Percentiles rank a stretch among this genome's conserved stretches.
phyloP scores from a whole-genome alignment of 2,113 vertebrate genomes.

The Hystrix cristata region DNA sequence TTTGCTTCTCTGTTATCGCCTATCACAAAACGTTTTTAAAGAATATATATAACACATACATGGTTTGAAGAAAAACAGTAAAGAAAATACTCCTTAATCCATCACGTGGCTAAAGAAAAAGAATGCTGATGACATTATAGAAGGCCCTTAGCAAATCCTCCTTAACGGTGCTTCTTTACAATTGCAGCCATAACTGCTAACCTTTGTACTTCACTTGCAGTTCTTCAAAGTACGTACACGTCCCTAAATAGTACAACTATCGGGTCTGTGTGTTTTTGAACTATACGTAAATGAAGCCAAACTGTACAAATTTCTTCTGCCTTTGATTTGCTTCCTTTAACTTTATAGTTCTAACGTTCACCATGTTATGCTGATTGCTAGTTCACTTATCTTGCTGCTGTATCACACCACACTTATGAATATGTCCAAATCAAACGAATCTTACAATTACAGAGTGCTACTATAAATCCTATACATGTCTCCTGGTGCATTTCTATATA shows the following conservation, averaged over 20 bases:
- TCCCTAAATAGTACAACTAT: background rate
- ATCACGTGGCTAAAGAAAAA: background rate
- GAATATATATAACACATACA: background rate
- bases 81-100: background rate
- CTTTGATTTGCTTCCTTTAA: background rate
- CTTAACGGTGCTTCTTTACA: background rate
- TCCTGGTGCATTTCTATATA: background rate
- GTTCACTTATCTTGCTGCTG: background rate
- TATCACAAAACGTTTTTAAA: background rate
- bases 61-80: background rate
- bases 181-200: background rate
- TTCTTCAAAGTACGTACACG: background rate
- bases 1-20: background rate
- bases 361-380: background rate
- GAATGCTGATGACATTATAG: background rate
- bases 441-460: background rate
- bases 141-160: background rate
- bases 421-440: background rate
- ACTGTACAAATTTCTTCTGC: background rate
- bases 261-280: background rate
- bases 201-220: background rate
- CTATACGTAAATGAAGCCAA: background rate
- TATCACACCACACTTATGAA: background rate
- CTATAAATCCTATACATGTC: background rate
- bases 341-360: background rate